Evolutionary conservation across 2,888 invertebrate species (phyloP).

Genomic region (Hirtodrosophila cameraria): DNA sequence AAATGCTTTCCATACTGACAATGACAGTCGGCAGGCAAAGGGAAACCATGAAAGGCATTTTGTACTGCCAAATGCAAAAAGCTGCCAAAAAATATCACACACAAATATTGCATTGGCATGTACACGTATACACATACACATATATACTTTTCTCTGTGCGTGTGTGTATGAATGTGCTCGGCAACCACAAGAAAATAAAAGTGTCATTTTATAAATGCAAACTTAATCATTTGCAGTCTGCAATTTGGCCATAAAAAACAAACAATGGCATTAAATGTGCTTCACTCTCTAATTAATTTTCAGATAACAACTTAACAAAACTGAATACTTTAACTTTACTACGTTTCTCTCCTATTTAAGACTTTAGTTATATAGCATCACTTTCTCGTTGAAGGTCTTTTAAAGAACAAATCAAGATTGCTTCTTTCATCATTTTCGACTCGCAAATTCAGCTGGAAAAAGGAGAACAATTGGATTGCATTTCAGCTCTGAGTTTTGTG

Average conservation of each 20-base stretch:
- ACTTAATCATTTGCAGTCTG: constrained; percentile 69
- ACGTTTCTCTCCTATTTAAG: no score
- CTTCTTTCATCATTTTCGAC: no score
- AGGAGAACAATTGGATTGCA: no score
- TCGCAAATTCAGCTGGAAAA: no score
- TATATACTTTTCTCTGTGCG: constrained; percentile 8
- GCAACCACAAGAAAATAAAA: constrained; percentile 67
- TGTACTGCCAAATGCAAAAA: constrained; percentile 37
- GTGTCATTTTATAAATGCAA: constrained; percentile 60
- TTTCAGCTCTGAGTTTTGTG: no score
- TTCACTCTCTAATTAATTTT: constrained; percentile 31
- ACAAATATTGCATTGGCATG: constrained; percentile 13
- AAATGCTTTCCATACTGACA: constrained; percentile 62
- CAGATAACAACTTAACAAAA: constrained; percentile 9
- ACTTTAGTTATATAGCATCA: no score
- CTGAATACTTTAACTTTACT: no score
- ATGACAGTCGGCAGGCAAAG: constrained; percentile 42
- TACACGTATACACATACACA: background rate
- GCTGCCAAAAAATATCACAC: constrained; percentile 49
- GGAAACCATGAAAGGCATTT: constrained; percentile 9
- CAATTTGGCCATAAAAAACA: constrained; percentile 19
- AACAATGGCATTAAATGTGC: constrained; percentile 23
- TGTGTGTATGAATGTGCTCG: constrained; percentile 8
- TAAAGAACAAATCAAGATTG: no score
- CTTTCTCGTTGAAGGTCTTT: no score